Base-by-base conservation (phyloP, 2,113 vertebrate genomes). In the Actenoides hombroni region DNA sequence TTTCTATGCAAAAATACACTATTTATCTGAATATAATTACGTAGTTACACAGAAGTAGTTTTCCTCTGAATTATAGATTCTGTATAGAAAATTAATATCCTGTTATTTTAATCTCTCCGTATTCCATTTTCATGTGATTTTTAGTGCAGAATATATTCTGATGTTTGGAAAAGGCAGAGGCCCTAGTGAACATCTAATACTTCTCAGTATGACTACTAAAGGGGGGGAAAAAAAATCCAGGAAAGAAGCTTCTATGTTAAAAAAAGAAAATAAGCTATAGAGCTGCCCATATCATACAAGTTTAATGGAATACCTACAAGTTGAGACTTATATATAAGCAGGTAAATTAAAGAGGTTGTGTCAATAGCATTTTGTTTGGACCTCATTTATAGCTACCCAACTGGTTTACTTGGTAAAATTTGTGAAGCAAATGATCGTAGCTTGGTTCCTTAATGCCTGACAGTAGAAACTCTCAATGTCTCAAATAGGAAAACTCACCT, bases 301-400 rank as follows among this genome's bases (percentile, higher is more conserved):
- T 61, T 67, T 90, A 95, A 79, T 33, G 78, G 78, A 94, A 86
- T 31, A 93, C 25, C 31, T 31, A 46, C 37, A 91, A 61, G 33
- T 1, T 84, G 40, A 81, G 60, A 90, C 42, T 60, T 74, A 63
- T 84, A 90, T 39, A 60, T 33, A 92, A 93, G 65, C 37, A 65
- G 35, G 17, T 80, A 33, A 93, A 88, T 93, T 93, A 83, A 75
- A 88, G 76, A 94, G 73, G n/a, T 61, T 75, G 29, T 48, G 57
- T 64, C 69, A 95, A 92, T 1, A 84, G 53, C 42, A 57, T n/a
- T 91, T 79, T 85, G 33, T 3, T 94, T 84, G 90, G 39, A 63
- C 73, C 64, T 95, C 60, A 83, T 84, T 96, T 86, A 90, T 56
- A 93, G 88, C 73, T 86, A 76, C 35, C 60, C 76, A 88, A 64